phyloP scores from a whole-genome alignment of 2,888 invertebrate species.

The Tryphoninae sp. region DNA sequence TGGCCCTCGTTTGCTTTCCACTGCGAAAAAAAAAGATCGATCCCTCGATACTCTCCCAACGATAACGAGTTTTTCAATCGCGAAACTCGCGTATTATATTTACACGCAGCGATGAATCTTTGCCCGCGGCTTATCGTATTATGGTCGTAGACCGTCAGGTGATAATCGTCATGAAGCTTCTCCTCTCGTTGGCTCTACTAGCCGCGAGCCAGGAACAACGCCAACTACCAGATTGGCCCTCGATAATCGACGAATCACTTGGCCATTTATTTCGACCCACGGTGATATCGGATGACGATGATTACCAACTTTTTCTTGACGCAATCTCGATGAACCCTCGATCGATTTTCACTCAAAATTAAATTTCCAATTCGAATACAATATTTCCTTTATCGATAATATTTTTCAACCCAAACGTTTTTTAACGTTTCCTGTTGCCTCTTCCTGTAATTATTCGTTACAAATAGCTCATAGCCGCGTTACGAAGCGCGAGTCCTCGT shows the following conservation, averaged over 20 bases:
- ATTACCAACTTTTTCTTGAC: background rate
- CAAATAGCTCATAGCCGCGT: too few species aligned
- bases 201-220: background rate
- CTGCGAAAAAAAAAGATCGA: conserved; percentile 3
- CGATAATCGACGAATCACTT: conserved; percentile 45
- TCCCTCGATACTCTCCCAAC: background rate
- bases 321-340: background rate
- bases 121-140: conserved; percentile 37
- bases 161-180: conserved; percentile 20
- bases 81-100: background rate
- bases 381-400: too few species aligned
- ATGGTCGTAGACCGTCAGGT: conserved; percentile 9
- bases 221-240: conserved; percentile 13
- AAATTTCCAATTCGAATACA: too few species aligned
- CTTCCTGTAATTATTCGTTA: background rate
- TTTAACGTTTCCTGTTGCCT: background rate
- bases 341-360: too few species aligned
- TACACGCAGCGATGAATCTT: conserved; percentile 2
- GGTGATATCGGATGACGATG: conserved; percentile 3
- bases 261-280: background rate
- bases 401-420: background rate
- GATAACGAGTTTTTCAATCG: background rate
- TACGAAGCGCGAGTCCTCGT: background rate
- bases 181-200: background rate
- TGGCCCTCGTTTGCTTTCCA: background rate